These are phyloP conservation scores for Sarcophaga subvicina DNA, from an alignment of 2,888 invertebrate genomes.

Conservation along the genomic window DNA sequence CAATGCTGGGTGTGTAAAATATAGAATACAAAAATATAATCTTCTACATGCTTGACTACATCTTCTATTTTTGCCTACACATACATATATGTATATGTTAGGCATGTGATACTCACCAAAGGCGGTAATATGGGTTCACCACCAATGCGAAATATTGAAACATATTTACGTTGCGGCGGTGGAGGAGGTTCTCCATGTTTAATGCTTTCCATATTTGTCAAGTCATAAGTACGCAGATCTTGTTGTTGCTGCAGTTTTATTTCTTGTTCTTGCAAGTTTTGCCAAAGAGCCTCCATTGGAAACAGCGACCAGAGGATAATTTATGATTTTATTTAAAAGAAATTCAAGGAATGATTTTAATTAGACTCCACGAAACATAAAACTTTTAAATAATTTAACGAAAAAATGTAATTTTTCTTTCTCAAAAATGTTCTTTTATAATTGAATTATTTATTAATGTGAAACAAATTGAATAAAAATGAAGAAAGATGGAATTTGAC, in stretches of 20 bases:
- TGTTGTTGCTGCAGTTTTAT: slow-evolving; percentile 28
- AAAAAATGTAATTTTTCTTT: not conserved
- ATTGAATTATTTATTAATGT: slow-evolving; percentile 29
- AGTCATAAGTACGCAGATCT: slow-evolving; percentile 12
- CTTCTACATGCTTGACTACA: slow-evolving; percentile 37
- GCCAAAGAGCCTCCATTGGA: slow-evolving; percentile 52
- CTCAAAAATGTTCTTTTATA: not conserved
- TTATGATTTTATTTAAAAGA: not conserved
- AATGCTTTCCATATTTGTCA: slow-evolving; percentile 37
- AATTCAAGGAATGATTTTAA: slow-evolving; percentile 7
- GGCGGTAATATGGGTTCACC: slow-evolving; percentile 80
- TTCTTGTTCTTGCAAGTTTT: slow-evolving; percentile 56
- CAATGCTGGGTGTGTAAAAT: slow-evolving; percentile 21
- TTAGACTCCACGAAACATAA: not conserved
- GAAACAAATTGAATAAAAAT: not conserved
- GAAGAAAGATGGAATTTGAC: not conserved
- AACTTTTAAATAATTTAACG: not conserved
- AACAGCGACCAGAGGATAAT: not conserved
- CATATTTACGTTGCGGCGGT: slow-evolving; percentile 60
- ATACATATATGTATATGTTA: not conserved
- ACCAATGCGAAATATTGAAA: slow-evolving; percentile 79
- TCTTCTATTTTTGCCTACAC: not conserved
- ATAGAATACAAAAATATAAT: slow-evolving; percentile 12
- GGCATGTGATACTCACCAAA: slow-evolving; percentile 74
- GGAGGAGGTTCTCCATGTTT: slow-evolving; percentile 22